Evolutionary conservation across 2,113 vertebrate species (phyloP), one percentile per base, ranked within the genome.

Genomic region (Chlamydotis undulata): DNA sequence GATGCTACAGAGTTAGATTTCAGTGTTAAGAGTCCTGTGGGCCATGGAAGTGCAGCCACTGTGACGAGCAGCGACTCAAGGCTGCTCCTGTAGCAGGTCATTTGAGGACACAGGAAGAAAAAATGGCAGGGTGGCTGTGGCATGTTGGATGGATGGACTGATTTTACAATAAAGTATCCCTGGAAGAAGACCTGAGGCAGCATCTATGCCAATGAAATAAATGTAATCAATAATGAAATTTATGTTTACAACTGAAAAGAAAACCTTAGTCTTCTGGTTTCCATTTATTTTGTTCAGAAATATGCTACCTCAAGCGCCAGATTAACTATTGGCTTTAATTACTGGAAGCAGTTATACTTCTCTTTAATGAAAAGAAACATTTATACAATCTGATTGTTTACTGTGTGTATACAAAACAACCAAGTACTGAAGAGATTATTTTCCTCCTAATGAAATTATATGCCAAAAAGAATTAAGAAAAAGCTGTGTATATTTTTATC

Each of bases 11-110:
- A 29, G 16, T 1, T 76, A 53, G 33, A 35, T 81, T 47, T 77
- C 63, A 29, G 15, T 14, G 23, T 10, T 65, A 39, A 31, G 29
- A 43, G 25, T 71, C 13, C 33, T 33, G 47, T 39, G 47, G 68
- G 57, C 52, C 21, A 12, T 28, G 19, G 24, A 80, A 88, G 21
- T 7, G 19, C 74, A 65, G 39, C 17, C 24, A 16, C 52, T 19
- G 24, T 63, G 69, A 57, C 45, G 5, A 35, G 23, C 49, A 77
- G 33, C 37, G 68, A 23, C 18, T 71, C 22, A 6, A 4, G 14
- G 35, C n/a, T 81, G 43, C 4, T 45, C 23, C 37, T 23, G 45
- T 0, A 2, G 17, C 33, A 53, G 43, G 25, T 33, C 1, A 0
- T 25, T 43, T 43, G 57, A 81, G 64, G 68, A 57, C 41, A 57